Evolutionary conservation across 2,113 vertebrate species (phyloP).

Genomic region (Melanocharis versteri): DNA sequence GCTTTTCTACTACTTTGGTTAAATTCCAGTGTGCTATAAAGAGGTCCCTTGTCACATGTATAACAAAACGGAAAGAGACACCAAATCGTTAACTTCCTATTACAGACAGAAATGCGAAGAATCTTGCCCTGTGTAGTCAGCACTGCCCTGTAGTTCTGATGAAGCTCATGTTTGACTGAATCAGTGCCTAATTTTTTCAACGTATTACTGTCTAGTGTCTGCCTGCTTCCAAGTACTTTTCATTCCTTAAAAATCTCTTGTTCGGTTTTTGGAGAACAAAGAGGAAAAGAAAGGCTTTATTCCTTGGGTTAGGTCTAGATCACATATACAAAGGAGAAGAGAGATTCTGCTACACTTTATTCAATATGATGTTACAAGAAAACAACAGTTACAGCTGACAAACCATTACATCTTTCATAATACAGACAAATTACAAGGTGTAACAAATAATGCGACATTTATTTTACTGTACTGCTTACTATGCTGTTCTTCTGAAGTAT

Average conservation of each 20-base stretch:
- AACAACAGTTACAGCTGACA: constrained; percentile 93
- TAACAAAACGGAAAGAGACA: background rate
- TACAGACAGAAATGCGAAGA: background rate
- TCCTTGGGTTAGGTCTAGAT: background rate
- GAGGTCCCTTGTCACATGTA: background rate
- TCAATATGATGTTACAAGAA: constrained; percentile 89
- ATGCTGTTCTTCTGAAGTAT: constrained; percentile 72
- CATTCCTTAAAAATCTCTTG: background rate
- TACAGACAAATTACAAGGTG: constrained; percentile 90
- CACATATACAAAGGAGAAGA: constrained; percentile 32
- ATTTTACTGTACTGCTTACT: constrained; percentile 82
- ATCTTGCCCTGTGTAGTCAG: background rate
- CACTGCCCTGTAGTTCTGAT: background rate
- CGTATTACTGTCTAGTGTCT: background rate
- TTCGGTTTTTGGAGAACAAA: background rate
- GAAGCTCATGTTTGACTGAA: constrained; percentile 7
- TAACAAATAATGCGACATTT: constrained; percentile 89
- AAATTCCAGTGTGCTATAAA: background rate
- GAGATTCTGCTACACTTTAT: constrained; percentile 86
- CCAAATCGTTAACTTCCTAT: background rate
- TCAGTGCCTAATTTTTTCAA: background rate
- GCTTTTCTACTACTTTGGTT: background rate
- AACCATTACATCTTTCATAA: constrained; percentile 92
- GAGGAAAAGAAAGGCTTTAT: background rate
- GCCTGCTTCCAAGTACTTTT: background rate